These are phyloP conservation scores for Lepas anatifera DNA, from an alignment of 2,888 invertebrate species.

Conservation along the genomic window DNA sequence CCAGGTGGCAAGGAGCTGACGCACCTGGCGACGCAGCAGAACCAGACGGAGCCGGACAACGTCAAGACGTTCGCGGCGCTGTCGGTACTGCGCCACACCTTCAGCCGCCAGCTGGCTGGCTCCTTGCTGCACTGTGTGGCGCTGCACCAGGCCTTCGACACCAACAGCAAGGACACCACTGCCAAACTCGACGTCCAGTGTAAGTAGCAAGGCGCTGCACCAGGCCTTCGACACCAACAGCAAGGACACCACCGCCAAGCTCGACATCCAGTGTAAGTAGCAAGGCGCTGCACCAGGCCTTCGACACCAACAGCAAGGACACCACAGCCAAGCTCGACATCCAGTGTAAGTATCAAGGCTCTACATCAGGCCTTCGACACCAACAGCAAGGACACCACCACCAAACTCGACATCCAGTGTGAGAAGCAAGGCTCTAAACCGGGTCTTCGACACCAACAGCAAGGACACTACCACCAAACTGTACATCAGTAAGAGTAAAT, in stretches of 20 bases:
- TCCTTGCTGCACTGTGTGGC: constrained; percentile 66
- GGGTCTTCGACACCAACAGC: too few species aligned
- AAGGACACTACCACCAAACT: too few species aligned
- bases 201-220: constrained; percentile 49
- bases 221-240: constrained; percentile 46
- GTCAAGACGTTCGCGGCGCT: constrained; percentile 73
- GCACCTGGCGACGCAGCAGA: constrained; percentile 49
- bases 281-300: constrained; percentile 72
- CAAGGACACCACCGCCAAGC: constrained; percentile 23
- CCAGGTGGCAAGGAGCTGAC: constrained; percentile 47
- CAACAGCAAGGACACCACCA: too few species aligned
- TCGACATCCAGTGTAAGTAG: constrained; percentile 28
- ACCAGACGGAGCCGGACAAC: constrained; percentile 71
- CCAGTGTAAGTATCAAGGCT: constrained; percentile 28
- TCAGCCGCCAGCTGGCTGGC: constrained; percentile 57
- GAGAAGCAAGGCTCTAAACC: too few species aligned
- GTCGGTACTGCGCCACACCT: constrained; percentile 66
- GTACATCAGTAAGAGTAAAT: too few species aligned
- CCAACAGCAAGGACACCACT: constrained; percentile 24
- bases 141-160: constrained; percentile 58
- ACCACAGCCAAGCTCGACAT: constrained; percentile 26
- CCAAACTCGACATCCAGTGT: too few species aligned
- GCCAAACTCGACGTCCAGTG: constrained; percentile 27
- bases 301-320: constrained; percentile 25
- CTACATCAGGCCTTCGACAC: too few species aligned